Base-by-base conservation (phyloP, 2,888 invertebrate genomes). In the Drosophila phalerata region DNA sequence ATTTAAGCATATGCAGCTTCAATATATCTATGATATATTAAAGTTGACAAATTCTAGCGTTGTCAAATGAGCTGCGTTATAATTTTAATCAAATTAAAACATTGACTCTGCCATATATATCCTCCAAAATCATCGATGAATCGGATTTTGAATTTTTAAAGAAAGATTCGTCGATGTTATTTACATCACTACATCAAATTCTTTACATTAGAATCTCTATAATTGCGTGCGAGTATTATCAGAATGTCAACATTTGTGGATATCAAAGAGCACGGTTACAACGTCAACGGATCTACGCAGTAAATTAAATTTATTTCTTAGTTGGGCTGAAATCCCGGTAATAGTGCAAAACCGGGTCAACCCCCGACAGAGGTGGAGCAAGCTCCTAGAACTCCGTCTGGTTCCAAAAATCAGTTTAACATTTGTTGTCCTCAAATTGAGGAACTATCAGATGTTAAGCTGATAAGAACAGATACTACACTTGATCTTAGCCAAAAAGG, bases 271-370 rank as follows among this genome's bases (percentile, higher is more conserved):
- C n/a, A n/a, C n/a, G 22, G 4, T 22, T 22, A 4, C 22, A 3
- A 22, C 3, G 3, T 4, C 22, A 22, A 22, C 22, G 22, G 22
- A 22, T 4, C 0, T 22, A 22, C 2, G 22, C 22, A 22, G 22
- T 4, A 22, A 22, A 22, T 4, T 4, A 22, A 22, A 2, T 22
- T 3, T 22, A 22, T 6, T 28, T 6, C n/a, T 40, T 6, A 69
- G 6, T 15, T 85, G 81, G 81, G 84, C 84, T 81, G 78, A 92
- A 60, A 63, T 47, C 75, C 60, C 71, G 75, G 55, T 40, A 51
- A 94, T 94, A 94, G 94, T 94, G 94, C 94, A 94, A 95, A 94
- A 93, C 94, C 94, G 93, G 94, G 94, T 94, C 94, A 94, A 94
- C 94, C 94, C 94, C 94, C 90, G 94, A 93, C 93, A 93, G 94